phyloP scores from a whole-genome alignment of 2,888 invertebrate genomes.

The Leistus spinibarbis region DNA sequence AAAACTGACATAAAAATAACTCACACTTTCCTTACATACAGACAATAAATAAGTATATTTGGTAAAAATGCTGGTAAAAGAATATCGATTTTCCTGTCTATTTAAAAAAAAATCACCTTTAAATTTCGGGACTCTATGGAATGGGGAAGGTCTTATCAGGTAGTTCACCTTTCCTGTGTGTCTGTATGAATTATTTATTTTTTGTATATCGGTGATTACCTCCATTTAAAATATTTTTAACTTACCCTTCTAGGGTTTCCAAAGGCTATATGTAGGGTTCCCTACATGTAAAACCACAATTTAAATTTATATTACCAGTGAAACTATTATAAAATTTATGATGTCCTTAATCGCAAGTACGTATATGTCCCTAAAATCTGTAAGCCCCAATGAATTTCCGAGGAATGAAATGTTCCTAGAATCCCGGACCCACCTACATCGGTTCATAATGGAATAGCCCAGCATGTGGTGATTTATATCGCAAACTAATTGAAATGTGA shows the following conservation, averaged over 20 bases:
- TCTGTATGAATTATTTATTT: no score
- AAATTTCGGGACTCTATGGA: not conserved
- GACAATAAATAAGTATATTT: not conserved
- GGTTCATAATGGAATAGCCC: constrained; percentile 22
- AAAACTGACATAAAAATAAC: not conserved
- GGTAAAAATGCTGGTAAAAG: no score
- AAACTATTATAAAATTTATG: not conserved
- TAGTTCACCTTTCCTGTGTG: not conserved
- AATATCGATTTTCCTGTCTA: not conserved
- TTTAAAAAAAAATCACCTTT: not conserved
- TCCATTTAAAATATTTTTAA: no score
- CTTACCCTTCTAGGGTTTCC: not conserved
- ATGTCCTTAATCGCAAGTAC: not conserved
- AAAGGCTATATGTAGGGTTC: not conserved
- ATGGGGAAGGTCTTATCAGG: not conserved
- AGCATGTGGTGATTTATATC: constrained; percentile 22
- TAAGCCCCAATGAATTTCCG: not conserved
- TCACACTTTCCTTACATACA: not conserved
- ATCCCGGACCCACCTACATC: constrained; percentile 20
- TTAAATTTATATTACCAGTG: not conserved
- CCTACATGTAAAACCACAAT: not conserved
- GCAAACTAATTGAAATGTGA: constrained; percentile 23
- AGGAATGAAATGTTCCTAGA: not conserved
- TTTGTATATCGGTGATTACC: no score
- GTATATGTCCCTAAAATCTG: not conserved